A percentile compares a stretch with the other conserved stretches of the same genome.
These are phyloP conservation scores for Polymixis lichenea DNA, from an alignment of 2,888 invertebrate genomes.

Conservation along the genomic window DNA sequence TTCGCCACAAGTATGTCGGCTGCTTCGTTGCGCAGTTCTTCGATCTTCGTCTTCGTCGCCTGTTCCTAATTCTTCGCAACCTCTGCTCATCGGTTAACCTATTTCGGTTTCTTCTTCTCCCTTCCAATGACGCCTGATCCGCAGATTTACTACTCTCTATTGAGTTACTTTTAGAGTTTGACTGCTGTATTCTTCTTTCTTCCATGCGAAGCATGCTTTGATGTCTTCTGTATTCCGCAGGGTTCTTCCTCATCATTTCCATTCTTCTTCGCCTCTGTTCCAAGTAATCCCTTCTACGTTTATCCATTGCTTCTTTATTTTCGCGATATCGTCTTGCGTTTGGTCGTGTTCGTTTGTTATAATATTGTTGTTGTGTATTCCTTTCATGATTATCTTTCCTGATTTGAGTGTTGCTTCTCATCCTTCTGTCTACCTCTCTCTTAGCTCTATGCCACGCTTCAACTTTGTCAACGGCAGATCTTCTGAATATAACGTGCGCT, in stretches of 20 bases:
- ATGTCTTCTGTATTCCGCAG: conserved; percentile 83
- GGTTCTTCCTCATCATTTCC: conserved; percentile 83
- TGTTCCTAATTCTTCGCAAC: conserved; percentile 78
- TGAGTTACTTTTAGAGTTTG: conserved; percentile 77
- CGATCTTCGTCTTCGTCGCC: conserved; percentile 81
- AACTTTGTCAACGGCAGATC: conserved; percentile 91
- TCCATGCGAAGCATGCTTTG: conserved; percentile 80
- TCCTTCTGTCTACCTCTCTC: conserved; percentile 75
- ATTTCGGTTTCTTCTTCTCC: conserved; percentile 73
- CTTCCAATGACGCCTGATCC: conserved; percentile 70
- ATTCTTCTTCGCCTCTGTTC: conserved; percentile 81
- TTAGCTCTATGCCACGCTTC: conserved; percentile 83
- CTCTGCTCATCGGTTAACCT: conserved; percentile 73
- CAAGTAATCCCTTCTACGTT: conserved; percentile 80
- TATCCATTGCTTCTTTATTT: conserved; percentile 91
- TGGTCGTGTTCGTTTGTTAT: conserved; percentile 78
- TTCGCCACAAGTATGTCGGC: conserved; percentile 84
- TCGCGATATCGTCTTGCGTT: conserved; percentile 87
- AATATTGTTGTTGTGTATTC: conserved; percentile 85
- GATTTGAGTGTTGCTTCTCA: conserved; percentile 70
- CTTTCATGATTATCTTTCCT: conserved; percentile 86
- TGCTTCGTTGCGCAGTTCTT: conserved; percentile 88
- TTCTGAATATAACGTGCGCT: conserved; percentile 92
- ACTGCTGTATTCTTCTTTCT: conserved; percentile 76
- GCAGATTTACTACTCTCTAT: conserved; percentile 79